Percentiles rank a stretch among this genome's conserved stretches.
These are phyloP conservation scores for Melolontha melolontha DNA, from an alignment of 2,888 invertebrate genomes.

Conservation along the genomic window DNA sequence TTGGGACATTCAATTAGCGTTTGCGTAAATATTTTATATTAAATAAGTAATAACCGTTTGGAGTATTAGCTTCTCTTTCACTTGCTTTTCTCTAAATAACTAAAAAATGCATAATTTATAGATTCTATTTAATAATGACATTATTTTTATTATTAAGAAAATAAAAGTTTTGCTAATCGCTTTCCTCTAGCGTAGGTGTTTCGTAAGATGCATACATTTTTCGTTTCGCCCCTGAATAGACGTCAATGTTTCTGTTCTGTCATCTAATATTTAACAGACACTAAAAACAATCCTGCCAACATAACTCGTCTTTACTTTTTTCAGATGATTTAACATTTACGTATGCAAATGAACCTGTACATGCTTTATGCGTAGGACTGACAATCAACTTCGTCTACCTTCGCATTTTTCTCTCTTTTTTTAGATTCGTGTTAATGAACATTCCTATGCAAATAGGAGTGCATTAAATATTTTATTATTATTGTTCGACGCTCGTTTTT, in stretches of 20 bases:
- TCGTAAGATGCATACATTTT: no score
- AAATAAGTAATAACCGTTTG: no score
- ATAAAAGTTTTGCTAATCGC: no score
- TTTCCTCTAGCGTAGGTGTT: no score
- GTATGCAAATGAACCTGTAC: conserved; percentile 25
- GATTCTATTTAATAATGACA: no score
- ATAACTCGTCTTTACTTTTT: conserved; percentile 3
- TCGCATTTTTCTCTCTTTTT: conserved; percentile 10
- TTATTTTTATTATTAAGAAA: no score
- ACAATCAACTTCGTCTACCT: conserved; percentile 21
- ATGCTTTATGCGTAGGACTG: conserved; percentile 34
- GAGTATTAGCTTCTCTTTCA: no score
- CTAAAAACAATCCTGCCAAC: conserved; percentile 26
- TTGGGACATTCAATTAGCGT: no score
- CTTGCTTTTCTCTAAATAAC: no score
- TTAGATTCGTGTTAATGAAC: conserved; percentile 17
- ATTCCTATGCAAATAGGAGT: conserved; percentile 26
- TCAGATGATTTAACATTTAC: conserved; percentile 31
- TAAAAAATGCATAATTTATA: no score
- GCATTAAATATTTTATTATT: conserved; percentile 14
- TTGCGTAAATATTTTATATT: no score
- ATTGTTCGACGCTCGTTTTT: conserved; percentile 3
- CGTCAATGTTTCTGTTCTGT: conserved; percentile 6
- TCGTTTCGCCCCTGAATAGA: background rate
- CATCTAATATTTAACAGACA: conserved; percentile 14